Evolutionary conservation across 92 coral and sea anemone genomes (phyloP).

Genomic region (Epizoanthus illoricatus): DNA sequence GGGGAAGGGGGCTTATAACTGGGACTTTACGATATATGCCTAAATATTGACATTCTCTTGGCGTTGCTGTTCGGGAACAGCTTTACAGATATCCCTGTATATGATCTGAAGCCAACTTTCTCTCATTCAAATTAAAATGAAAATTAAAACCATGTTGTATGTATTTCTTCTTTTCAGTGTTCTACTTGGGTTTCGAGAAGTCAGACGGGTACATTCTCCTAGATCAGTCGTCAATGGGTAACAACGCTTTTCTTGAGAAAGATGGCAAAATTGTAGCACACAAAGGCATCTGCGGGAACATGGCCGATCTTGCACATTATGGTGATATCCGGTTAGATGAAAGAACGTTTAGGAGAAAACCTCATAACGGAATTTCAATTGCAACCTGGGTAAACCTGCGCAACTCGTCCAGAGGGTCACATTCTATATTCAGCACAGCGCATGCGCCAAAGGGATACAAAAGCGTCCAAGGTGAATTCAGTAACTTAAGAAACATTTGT

Average conservation of each 20-base stretch:
- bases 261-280: slow-evolving; percentile 71
- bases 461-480: slow-evolving; percentile 14
- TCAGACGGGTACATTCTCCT: slow-evolving; percentile 70
- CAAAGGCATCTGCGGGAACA: slow-evolving; percentile 81
- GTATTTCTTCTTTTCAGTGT: slow-evolving; percentile 43
- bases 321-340: slow-evolving; percentile 89
- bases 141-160: not conserved
- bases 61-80: too few species aligned
- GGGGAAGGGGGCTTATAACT: too few species aligned
- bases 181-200: slow-evolving; percentile 78
- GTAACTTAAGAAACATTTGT: not conserved
- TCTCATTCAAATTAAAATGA: too few species aligned
- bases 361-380: slow-evolving; percentile 75
- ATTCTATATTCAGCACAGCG: slow-evolving; percentile 91
- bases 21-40: too few species aligned
- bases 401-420: slow-evolving; percentile 72
- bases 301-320: slow-evolving; percentile 74
- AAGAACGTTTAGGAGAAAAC: slow-evolving; percentile 83
- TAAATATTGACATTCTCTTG: too few species aligned
- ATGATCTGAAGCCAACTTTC: too few species aligned
- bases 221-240: slow-evolving; percentile 87
- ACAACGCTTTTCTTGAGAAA: slow-evolving; percentile 87
- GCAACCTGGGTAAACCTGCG: slow-evolving; percentile 86
- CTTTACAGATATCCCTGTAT: too few species aligned
- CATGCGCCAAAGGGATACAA: slow-evolving; percentile 49